Evolutionary conservation across 2,113 vertebrate genomes (phyloP).

Genomic region (Loxodonta africana): DNA sequence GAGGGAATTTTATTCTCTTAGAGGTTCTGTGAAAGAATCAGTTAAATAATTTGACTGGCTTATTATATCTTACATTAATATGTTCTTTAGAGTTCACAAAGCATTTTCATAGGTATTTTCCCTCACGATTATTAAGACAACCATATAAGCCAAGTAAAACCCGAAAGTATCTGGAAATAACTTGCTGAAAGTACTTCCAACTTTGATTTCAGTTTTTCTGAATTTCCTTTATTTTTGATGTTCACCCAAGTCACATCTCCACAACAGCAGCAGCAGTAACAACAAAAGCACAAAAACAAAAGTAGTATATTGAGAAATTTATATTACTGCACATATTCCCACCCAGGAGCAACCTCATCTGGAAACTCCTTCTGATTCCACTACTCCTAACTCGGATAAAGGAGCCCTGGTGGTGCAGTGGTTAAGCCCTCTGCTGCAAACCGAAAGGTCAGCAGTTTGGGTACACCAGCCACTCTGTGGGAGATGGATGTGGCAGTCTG

Average conservation of each 20-base stretch:
- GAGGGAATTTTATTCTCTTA: neutral
- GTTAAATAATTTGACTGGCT: neutral
- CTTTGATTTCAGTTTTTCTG: neutral
- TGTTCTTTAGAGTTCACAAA: neutral
- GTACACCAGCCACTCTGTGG: too few relatives aligned
- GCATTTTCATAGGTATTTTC: neutral
- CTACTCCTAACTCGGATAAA: neutral
- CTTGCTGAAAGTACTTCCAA: neutral
- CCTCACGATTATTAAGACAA: constrained; percentile 3
- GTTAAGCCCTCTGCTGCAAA: too few relatives aligned
- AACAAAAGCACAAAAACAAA: neutral
- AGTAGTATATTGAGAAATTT: neutral
- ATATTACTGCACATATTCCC: neutral
- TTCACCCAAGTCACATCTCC: neutral
- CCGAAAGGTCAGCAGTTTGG: too few relatives aligned
- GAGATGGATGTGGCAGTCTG: too few relatives aligned
- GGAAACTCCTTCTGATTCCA: neutral
- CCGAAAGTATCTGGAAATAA: neutral
- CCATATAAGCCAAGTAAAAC: neutral
- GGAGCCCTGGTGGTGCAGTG: too few relatives aligned
- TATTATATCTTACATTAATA: neutral
- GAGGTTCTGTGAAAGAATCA: neutral
- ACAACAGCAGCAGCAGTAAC: neutral
- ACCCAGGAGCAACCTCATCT: neutral
- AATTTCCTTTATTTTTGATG: neutral